Evolutionary conservation across 2,888 invertebrate genomes (phyloP).

Genomic region (Syritta pipiens): DNA sequence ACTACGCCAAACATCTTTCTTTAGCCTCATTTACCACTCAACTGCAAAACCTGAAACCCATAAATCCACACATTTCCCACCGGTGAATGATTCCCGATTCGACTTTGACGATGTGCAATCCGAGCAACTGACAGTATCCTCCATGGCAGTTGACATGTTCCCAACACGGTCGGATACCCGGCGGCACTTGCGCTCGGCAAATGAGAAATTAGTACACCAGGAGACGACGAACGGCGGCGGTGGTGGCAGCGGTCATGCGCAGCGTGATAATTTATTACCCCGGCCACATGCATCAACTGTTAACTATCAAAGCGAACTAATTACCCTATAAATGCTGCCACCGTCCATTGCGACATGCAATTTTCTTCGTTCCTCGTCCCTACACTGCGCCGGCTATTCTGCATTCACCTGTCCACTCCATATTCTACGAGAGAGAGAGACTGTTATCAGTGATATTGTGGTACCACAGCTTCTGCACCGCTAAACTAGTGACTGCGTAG

Average conservation of each 20-base stretch:
- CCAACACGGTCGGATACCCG: slow-evolving; percentile 9
- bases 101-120: slow-evolving; percentile 10
- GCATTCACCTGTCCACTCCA: slow-evolving; percentile 58
- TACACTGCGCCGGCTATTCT: slow-evolving; percentile 1
- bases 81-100: no score
- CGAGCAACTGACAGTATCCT: slow-evolving; percentile 7
- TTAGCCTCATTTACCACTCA: no score
- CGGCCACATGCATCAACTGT: slow-evolving; percentile 35
- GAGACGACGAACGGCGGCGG: no score
- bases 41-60: no score
- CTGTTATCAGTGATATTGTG: slow-evolving; percentile 62
- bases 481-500: slow-evolving; percentile 40
- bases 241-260: slow-evolving; percentile 36
- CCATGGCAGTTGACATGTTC: slow-evolving; percentile 7
- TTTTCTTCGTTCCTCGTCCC: not conserved
- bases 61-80: no score
- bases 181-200: not conserved
- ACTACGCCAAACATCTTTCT: no score
- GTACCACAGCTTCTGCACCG: slow-evolving; percentile 46
- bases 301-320: slow-evolving; percentile 56
- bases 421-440: slow-evolving; percentile 17
- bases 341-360: slow-evolving; percentile 39
- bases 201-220: slow-evolving; percentile 27
- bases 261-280: slow-evolving; percentile 42
- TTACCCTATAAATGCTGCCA: slow-evolving; percentile 51